These are phyloP conservation scores for Callosobruchus maculatus DNA, from an alignment of 2,888 invertebrate genomes.

Conservation along the genomic window DNA sequence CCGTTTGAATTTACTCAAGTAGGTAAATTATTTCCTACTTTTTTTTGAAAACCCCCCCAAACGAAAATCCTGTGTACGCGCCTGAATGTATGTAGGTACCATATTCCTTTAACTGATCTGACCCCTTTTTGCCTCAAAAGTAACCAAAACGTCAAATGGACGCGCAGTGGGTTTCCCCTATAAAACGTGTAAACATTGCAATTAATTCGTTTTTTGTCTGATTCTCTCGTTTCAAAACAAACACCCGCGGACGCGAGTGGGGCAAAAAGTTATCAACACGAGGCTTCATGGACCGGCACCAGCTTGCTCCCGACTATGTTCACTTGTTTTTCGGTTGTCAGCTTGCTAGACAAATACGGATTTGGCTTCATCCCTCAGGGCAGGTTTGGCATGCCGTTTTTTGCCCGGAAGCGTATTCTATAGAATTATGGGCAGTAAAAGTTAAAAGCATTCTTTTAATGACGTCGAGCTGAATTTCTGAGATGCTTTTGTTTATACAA, in stretches of 20 bases:
- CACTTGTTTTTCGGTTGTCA: not conserved
- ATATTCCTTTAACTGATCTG: not conserved
- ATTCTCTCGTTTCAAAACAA: not conserved
- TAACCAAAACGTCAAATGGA: not conserved
- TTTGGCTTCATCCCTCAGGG: not conserved
- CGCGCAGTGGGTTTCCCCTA: not conserved
- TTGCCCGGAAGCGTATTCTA: too few relatives aligned
- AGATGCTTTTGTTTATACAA: too few relatives aligned
- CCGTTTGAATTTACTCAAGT: too few relatives aligned
- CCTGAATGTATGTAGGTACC: too few relatives aligned
- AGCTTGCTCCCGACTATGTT: not conserved
- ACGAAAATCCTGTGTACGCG: too few relatives aligned
- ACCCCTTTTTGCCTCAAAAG: not conserved
- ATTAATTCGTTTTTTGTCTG: not conserved
- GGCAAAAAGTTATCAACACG: not conserved
- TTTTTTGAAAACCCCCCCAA: too few relatives aligned
- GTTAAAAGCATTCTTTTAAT: too few relatives aligned
- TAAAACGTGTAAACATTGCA: not conserved
- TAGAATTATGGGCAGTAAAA: too few relatives aligned
- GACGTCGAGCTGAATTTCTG: too few relatives aligned
- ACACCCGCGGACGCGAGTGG: not conserved
- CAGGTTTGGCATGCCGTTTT: not conserved
- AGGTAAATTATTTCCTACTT: too few relatives aligned
- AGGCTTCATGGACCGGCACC: not conserved
- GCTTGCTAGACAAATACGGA: not conserved